A percentile compares a stretch with the other conserved stretches of the same genome.
Conservation (phyloP, 2,888 invertebrate species). For the Laothoe populi region DNA sequence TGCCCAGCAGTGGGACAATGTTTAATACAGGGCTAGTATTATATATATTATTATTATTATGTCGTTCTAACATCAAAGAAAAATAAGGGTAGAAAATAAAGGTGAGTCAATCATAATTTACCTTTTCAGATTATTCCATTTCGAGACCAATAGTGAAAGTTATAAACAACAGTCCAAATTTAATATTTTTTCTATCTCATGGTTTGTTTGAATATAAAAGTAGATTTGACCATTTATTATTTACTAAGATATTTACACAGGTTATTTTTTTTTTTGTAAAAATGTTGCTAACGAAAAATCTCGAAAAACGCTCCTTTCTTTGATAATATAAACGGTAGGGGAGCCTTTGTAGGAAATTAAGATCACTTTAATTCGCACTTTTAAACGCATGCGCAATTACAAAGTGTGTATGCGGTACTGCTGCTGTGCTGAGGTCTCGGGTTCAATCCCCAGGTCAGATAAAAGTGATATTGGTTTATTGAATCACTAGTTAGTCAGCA, state of each 20-base stretch:
- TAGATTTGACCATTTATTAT: background rate
- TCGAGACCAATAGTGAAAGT: background rate
- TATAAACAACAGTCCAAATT: background rate
- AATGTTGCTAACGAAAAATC: conserved; percentile 6
- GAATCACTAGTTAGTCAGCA: no score
- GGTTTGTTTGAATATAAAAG: background rate
- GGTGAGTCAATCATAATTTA: background rate
- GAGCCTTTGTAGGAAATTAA: background rate
- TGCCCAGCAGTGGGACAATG: no score
- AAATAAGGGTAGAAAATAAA: background rate
- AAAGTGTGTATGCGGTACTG: no score
- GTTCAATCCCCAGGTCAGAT: no score
- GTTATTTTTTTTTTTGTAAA: no score
- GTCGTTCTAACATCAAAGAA: background rate
- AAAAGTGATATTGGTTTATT: no score
- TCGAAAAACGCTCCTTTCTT: conserved; percentile 6
- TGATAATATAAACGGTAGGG: background rate
- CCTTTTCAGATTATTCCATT: background rate
- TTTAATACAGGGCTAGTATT: no score
- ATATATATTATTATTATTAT: no score
- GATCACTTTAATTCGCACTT: background rate
- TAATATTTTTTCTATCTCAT: background rate
- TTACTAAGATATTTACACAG: no score
- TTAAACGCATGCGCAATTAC: no score
- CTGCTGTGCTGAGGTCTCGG: no score